phyloP scores from a whole-genome alignment of 2,888 invertebrate species.

The Oxytorus armatus region DNA sequence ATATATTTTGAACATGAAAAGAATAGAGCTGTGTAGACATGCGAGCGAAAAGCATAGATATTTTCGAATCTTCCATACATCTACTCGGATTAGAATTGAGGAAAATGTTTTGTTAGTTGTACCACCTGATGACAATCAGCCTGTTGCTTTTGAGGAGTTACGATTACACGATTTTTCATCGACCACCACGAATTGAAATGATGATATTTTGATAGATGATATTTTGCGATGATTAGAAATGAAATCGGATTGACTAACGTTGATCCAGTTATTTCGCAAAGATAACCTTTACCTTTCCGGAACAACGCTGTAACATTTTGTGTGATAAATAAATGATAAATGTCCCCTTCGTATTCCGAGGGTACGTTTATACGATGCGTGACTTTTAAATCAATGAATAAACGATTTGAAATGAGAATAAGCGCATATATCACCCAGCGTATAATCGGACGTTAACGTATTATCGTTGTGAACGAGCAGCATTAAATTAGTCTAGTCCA shows the following conservation, averaged over 20 bases:
- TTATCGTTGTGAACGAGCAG: background rate
- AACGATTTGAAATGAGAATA: background rate
- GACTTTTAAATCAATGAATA: background rate
- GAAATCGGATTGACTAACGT: no score
- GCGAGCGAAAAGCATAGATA: no score
- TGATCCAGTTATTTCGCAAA: background rate
- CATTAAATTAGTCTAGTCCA: background rate
- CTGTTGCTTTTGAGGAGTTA: constrained; percentile 42
- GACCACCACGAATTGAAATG: background rate
- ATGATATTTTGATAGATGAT: no score
- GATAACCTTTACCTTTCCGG: background rate
- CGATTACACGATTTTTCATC: constrained; percentile 8
- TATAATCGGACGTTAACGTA: background rate
- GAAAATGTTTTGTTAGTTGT: constrained; percentile 21
- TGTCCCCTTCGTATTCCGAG: background rate
- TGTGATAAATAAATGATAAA: background rate
- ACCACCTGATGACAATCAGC: constrained; percentile 46
- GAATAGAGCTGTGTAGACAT: no score
- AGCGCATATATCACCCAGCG: background rate
- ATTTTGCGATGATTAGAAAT: no score
- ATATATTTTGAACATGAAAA: background rate
- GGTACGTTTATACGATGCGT: background rate
- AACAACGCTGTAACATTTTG: background rate
- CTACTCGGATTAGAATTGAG: constrained; percentile 17
- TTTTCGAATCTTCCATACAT: constrained; percentile 11